Evolutionary conservation across 2,888 invertebrate species (phyloP).

Genomic region (Volucella bombylans): DNA sequence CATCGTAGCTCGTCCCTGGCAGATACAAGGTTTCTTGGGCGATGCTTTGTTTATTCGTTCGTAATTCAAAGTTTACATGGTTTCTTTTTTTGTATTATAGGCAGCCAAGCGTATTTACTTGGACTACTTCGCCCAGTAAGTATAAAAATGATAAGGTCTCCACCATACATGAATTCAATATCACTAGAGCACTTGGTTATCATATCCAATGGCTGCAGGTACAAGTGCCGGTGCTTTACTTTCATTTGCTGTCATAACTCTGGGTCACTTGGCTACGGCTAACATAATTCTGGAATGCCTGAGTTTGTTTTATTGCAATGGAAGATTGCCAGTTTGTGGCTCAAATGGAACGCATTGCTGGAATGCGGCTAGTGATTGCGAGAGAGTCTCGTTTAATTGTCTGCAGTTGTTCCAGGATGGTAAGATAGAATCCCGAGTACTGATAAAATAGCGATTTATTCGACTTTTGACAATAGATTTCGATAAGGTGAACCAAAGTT

Average conservation of each 20-base stretch:
- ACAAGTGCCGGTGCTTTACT: constrained; percentile 15
- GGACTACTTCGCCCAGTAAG: constrained; percentile 19
- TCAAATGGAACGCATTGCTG: constrained; percentile 56
- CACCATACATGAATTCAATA: constrained; percentile 40
- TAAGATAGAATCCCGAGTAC: not conserved
- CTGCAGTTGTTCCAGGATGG: constrained; percentile 36
- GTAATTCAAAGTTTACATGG: constrained; percentile 18
- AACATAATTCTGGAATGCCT: constrained; percentile 44
- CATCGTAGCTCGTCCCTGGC: not conserved
- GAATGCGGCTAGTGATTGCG: constrained; percentile 52
- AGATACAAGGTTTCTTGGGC: not conserved
- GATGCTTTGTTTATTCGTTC: constrained; percentile 3
- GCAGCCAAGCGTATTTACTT: constrained; percentile 35
- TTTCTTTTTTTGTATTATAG: not conserved
- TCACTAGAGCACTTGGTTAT: constrained; percentile 20
- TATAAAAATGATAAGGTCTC: constrained; percentile 42
- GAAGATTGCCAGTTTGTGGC: constrained; percentile 39
- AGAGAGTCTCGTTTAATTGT: constrained; percentile 53
- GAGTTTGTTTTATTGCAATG: constrained; percentile 35
- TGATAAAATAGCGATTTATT: not conserved
- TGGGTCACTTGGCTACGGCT: constrained; percentile 13
- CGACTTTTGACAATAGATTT: constrained; percentile 31
- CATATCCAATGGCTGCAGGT: constrained; percentile 22
- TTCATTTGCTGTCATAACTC: not conserved
- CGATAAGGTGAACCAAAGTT: constrained; percentile 22